Conservation (phyloP, 2,888 invertebrate species). For the Hyles lineata region DNA sequence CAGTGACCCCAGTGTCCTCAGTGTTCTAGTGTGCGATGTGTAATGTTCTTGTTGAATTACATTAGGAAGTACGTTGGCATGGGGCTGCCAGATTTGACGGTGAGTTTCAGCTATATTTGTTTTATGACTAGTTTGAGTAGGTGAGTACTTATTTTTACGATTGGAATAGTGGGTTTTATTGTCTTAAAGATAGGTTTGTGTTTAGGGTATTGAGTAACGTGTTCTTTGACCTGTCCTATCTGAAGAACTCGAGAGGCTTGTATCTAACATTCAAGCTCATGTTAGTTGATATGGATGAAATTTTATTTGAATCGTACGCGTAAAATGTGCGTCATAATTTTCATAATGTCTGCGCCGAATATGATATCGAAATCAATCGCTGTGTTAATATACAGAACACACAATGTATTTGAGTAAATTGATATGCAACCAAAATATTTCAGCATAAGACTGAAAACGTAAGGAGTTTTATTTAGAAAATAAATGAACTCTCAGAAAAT, state of each 20-base stretch:
- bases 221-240: not conserved
- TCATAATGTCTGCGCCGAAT: too few species aligned
- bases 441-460: not conserved
- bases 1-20: slow-evolving; percentile 40
- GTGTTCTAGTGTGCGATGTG: slow-evolving; percentile 51
- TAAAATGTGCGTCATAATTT: too few species aligned
- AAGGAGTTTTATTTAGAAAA: not conserved
- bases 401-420: not conserved
- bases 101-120: slow-evolving; percentile 55
- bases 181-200: not conserved
- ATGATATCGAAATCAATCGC: too few species aligned
- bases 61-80: slow-evolving; percentile 70
- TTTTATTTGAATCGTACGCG: too few species aligned
- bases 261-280: too few species aligned
- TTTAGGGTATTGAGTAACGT: not conserved
- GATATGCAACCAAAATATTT: not conserved
- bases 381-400: too few species aligned
- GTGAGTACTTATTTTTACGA: slow-evolving; percentile 7
- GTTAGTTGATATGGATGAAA: too few species aligned
- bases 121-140: slow-evolving; percentile 7
- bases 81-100: slow-evolving; percentile 80
- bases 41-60: slow-evolving; percentile 77
- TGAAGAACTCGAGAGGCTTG: too few species aligned
- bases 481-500: not conserved
- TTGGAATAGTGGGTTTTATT: not conserved